These are phyloP conservation scores for Pogonomyrmex barbatus DNA, from an alignment of 1,140 invertebrate species.

Conservation along the genomic window DNA sequence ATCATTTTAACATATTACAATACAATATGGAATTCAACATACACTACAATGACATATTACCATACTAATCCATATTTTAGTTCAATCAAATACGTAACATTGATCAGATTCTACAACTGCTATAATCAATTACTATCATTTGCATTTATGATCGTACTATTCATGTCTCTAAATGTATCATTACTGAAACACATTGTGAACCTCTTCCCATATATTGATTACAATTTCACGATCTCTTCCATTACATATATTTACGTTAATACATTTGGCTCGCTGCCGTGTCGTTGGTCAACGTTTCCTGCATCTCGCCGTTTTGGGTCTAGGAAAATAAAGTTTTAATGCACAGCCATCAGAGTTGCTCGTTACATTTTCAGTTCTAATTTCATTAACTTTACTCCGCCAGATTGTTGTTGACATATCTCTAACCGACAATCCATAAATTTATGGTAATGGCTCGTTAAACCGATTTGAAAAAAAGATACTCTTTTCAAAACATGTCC, in stretches of 20 bases:
- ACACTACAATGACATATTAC: conserved; percentile 28
- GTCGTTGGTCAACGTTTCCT: conserved; percentile 31
- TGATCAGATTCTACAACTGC: conserved; percentile 22
- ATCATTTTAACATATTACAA: background rate
- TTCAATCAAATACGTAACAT: conserved; percentile 24
- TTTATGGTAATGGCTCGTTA: background rate
- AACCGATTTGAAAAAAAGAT: background rate
- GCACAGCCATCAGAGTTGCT: conserved; percentile 27
- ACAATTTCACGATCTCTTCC: conserved; percentile 34
- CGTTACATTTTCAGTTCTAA: conserved; percentile 36
- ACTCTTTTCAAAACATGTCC: background rate
- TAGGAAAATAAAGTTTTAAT: conserved; percentile 54
- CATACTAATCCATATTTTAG: conserved; percentile 31
- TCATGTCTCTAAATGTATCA: conserved; percentile 23
- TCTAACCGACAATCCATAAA: conserved; percentile 33
- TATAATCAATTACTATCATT: conserved; percentile 41
- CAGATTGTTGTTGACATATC: conserved; percentile 34
- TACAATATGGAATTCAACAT: background rate
- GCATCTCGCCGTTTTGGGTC: background rate
- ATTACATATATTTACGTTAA: conserved; percentile 54
- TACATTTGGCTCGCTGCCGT: conserved; percentile 55
- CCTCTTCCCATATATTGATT: conserved; percentile 42
- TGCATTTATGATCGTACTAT: conserved; percentile 50
- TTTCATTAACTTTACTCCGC: background rate
- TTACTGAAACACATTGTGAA: conserved; percentile 21